These are phyloP conservation scores for Heliopora coerulea DNA, from an alignment of 92 coral and sea anemone genomes.

Conservation along the genomic window DNA sequence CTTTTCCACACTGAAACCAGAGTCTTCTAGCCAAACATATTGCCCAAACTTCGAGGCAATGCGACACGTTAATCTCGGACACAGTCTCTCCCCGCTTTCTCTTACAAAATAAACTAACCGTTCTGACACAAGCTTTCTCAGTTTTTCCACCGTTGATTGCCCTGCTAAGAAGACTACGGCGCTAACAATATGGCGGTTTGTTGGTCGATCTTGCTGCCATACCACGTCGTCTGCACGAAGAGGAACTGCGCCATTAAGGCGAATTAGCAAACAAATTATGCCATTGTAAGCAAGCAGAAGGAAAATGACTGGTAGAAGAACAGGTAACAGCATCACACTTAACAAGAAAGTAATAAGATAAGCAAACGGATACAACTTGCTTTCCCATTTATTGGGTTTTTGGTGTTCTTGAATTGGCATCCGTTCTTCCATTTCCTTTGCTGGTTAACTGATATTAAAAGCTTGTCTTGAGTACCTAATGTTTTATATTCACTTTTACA, in stretches of 20 bases:
- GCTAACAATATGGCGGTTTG: slow-evolving; percentile 85
- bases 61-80: slow-evolving; percentile 74
- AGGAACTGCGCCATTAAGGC: slow-evolving; percentile 59
- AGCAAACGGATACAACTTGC: slow-evolving; percentile 20
- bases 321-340: slow-evolving; percentile 58
- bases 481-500: not conserved
- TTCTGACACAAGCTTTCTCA: slow-evolving; percentile 64
- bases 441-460: no score
- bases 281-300: slow-evolving; percentile 56
- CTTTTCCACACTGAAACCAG: slow-evolving; percentile 62
- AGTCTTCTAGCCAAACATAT: slow-evolving; percentile 89
- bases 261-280: slow-evolving; percentile 50
- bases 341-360: slow-evolving; percentile 50
- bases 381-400: not conserved
- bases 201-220: slow-evolving; percentile 93
- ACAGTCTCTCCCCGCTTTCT: slow-evolving; percentile 70
- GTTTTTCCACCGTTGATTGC: slow-evolving; percentile 66
- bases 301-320: slow-evolving; percentile 49
- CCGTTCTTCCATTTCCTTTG: not conserved
- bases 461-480: no score
- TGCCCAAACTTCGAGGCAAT: slow-evolving; percentile 67
- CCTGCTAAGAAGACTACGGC: slow-evolving; percentile 85
- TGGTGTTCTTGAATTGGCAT: not conserved
- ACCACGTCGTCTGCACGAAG: slow-evolving; percentile 91
- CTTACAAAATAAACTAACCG: slow-evolving; percentile 77